These are phyloP conservation scores for Maniola hyperantus DNA, from an alignment of 2,888 invertebrate genomes.

Conservation along the genomic window DNA sequence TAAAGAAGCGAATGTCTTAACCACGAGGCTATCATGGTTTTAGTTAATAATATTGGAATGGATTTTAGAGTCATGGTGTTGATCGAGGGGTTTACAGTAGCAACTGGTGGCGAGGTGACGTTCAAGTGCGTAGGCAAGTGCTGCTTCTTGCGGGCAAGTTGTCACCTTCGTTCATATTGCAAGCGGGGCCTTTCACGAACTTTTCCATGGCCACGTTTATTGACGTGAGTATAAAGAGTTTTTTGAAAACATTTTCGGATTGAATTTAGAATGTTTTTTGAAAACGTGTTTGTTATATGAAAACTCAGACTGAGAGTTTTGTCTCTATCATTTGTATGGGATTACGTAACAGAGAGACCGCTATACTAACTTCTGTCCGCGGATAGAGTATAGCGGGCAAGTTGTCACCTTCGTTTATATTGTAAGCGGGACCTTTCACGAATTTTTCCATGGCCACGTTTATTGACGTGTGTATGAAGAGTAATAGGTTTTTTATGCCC, in stretches of 20 bases:
- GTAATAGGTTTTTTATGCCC: conserved; percentile 13
- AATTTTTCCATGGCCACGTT: conserved; percentile 59
- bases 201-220: conserved; percentile 62
- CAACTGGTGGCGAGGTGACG: conserved; percentile 60
- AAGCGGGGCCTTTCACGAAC: conserved; percentile 59
- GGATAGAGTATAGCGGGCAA: conserved; percentile 48
- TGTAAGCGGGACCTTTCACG: conserved; percentile 60
- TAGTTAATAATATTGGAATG: no score
- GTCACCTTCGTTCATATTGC: conserved; percentile 45
- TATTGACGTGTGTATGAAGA: conserved; percentile 53
- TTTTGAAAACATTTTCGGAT: no score
- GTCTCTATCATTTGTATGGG: no score
- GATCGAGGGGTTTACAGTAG: conserved; percentile 56
- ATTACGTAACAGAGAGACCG: no score
- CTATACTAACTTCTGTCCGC: no score
- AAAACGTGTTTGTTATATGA: no score
- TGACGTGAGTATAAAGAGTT: conserved; percentile 48
- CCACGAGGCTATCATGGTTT: no score
- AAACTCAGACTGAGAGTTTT: no score
- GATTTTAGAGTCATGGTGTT: conserved; percentile 48
- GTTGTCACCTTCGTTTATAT: conserved; percentile 46
- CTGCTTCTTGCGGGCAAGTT: conserved; percentile 58
- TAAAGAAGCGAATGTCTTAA: no score
- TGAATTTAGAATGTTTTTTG: no score
- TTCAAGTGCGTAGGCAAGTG: conserved; percentile 46